Percentiles rank a stretch among this genome's conserved stretches.
Evolutionary conservation across 1,140 invertebrate genomes (phyloP).

Genomic region (Euura lappo): DNA sequence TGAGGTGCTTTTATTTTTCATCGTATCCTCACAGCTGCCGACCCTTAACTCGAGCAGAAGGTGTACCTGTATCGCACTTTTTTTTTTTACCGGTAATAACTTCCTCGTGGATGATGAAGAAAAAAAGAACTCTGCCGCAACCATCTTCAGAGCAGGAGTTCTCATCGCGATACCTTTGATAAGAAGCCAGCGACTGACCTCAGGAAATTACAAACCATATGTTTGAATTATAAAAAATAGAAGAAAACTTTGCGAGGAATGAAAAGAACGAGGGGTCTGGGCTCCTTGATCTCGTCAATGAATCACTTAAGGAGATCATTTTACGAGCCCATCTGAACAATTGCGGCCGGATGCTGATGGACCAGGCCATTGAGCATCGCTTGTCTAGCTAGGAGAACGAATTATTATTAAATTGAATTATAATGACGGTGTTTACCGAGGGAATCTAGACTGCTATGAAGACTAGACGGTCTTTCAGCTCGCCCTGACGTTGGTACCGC

Average conservation of each 20-base stretch:
- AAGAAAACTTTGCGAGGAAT: too few relatives aligned
- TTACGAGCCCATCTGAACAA: too few relatives aligned
- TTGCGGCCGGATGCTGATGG: neutral
- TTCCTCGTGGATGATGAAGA: constrained; percentile 43
- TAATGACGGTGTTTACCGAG: constrained; percentile 45
- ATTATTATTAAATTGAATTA: constrained; percentile 50
- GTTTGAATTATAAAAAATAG: too few relatives aligned
- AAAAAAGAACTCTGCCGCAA: constrained; percentile 26
- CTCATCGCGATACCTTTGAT: constrained; percentile 24
- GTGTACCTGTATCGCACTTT: constrained; percentile 32
- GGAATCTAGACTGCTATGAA: constrained; percentile 9
- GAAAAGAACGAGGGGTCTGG: too few relatives aligned
- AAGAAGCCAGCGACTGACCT: too few relatives aligned
- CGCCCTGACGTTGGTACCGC: neutral
- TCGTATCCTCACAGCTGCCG: neutral
- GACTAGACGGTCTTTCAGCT: neutral
- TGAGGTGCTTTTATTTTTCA: neutral
- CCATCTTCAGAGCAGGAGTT: constrained; percentile 38
- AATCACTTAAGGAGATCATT: too few relatives aligned
- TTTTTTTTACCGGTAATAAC: constrained; percentile 35
- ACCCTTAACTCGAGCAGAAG: constrained; percentile 15
- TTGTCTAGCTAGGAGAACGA: constrained; percentile 34
- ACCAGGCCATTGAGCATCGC: constrained; percentile 34
- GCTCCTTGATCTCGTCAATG: too few relatives aligned
- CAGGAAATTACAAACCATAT: too few relatives aligned